Conservation (phyloP, 1,140 invertebrate species). For the Mamestra configurata region DNA sequence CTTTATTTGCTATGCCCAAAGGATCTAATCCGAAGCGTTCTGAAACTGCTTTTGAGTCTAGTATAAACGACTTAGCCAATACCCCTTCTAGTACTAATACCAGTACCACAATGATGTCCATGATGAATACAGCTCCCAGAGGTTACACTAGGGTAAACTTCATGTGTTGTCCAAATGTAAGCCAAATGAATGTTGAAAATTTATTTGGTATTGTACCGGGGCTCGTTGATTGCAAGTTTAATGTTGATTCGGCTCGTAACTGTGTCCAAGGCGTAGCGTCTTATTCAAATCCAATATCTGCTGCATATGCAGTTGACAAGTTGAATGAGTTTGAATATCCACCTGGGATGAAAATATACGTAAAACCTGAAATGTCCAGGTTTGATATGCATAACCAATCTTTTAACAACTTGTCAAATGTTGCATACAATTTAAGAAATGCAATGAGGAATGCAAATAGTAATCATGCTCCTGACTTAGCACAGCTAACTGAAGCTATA, state of each 20-base stretch:
- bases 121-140: slow-evolving; percentile 68
- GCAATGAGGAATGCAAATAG: slow-evolving; percentile 66
- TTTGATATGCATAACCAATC: slow-evolving; percentile 66
- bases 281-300: slow-evolving; percentile 75
- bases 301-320: slow-evolving; percentile 75
- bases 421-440: slow-evolving; percentile 68
- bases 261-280: slow-evolving; percentile 71
- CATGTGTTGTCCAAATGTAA: slow-evolving; percentile 72
- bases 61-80: slow-evolving; percentile 65
- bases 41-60: slow-evolving; percentile 72
- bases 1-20: slow-evolving; percentile 96
- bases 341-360: slow-evolving; percentile 71
- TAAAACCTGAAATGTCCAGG: slow-evolving; percentile 65
- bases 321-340: slow-evolving; percentile 80
- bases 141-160: slow-evolving; percentile 71
- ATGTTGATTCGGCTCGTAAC: slow-evolving; percentile 68
- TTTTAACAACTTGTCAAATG: slow-evolving; percentile 64
- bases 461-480: slow-evolving; percentile 69
- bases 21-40: slow-evolving; percentile 54
- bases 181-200: slow-evolving; percentile 65
- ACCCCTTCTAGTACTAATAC: slow-evolving; percentile 50
- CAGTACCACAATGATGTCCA: slow-evolving; percentile 61
- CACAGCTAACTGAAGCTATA: slow-evolving; percentile 74
- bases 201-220: slow-evolving; percentile 78
- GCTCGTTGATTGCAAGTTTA: slow-evolving; percentile 65